Evolutionary conservation across 2,797 vertebrate species (phyloP).

Genomic region (Anas georgica): DNA sequence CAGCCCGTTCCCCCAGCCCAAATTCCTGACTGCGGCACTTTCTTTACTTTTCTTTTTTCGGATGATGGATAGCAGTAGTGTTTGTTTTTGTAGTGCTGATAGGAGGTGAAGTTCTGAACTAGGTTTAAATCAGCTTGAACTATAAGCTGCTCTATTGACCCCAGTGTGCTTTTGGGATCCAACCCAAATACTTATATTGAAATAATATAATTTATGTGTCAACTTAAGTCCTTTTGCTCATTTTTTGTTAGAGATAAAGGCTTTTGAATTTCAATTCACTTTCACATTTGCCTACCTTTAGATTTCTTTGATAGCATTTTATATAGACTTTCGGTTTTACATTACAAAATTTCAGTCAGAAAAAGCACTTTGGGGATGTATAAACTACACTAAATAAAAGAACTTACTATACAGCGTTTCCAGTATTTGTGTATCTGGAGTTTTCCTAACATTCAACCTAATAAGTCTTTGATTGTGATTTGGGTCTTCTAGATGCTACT

Average conservation of each 20-base stretch:
- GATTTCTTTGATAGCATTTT: neutral
- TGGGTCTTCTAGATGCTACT: neutral
- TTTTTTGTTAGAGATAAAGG: constrained; percentile 15
- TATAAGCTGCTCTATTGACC: neutral
- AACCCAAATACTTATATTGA: neutral
- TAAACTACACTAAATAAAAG: neutral
- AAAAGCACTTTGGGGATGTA: neutral
- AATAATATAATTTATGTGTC: neutral
- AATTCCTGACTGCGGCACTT: neutral
- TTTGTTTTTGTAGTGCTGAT: neutral
- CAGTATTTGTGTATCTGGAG: neutral
- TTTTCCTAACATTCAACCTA: neutral
- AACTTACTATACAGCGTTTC: neutral
- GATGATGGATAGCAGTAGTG: neutral
- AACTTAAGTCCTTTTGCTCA: neutral
- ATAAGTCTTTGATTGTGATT: neutral
- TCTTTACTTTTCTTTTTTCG: neutral
- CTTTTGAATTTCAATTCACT: neutral
- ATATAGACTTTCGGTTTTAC: neutral
- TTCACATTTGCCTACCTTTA: neutral
- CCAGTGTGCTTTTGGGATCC: neutral
- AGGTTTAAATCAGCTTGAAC: neutral
- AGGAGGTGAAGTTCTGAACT: neutral
- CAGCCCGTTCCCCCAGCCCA: rapidly evolving
- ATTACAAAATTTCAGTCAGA: neutral